Percentiles rank a stretch among this genome's conserved stretches.
These are phyloP conservation scores for Lithophane semibrunnea DNA, from an alignment of 2,888 invertebrate genomes.

Conservation along the genomic window DNA sequence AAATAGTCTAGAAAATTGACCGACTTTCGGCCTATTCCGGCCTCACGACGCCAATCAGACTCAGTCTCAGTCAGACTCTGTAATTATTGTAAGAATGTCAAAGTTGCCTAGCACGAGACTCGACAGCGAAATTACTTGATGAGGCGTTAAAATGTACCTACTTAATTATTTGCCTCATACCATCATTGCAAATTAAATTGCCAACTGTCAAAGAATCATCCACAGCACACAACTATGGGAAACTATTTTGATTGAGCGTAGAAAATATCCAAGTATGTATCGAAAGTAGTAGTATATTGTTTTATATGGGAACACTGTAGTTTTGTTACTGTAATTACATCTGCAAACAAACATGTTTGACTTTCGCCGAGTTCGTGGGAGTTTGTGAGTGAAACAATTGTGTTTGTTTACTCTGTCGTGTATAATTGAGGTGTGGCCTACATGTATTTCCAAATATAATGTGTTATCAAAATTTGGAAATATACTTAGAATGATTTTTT, in stretches of 20 bases:
- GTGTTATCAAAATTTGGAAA: background rate
- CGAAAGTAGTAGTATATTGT: constrained; percentile 34
- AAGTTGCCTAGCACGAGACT: background rate
- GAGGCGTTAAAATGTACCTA: background rate
- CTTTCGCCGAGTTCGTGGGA: constrained; percentile 42
- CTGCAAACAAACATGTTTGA: background rate
- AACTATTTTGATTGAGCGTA: constrained; percentile 23
- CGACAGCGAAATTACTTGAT: background rate
- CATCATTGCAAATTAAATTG: background rate
- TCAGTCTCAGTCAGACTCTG: too few species aligned
- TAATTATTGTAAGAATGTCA: too few species aligned
- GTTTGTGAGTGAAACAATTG: background rate
- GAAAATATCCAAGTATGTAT: constrained; percentile 17
- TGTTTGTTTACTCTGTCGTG: constrained; percentile 10
- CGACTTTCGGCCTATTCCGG: too few species aligned
- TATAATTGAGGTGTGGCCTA: background rate
- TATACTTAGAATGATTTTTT: background rate
- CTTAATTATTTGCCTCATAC: background rate
- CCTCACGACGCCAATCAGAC: too few species aligned
- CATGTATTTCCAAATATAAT: background rate
- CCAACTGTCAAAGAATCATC: background rate
- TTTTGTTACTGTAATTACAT: constrained; percentile 9
- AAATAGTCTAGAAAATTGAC: too few species aligned
- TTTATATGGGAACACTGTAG: constrained; percentile 14
- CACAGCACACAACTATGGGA: constrained; percentile 9